Evolutionary conservation across 2,888 invertebrate genomes (phyloP).

Genomic region (Hydraecia micacea): DNA sequence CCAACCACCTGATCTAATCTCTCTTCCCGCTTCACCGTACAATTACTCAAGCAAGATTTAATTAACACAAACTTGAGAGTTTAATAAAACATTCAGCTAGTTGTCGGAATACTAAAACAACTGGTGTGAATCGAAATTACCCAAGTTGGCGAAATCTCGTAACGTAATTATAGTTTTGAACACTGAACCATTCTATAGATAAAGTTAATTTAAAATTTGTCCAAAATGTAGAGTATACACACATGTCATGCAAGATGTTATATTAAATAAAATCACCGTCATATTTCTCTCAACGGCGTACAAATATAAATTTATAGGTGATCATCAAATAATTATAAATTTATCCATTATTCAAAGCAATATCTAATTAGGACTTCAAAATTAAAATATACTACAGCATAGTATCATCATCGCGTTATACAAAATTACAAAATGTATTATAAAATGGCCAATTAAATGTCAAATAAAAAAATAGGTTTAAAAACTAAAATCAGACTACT

Average conservation of each 20-base stretch:
- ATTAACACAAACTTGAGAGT: conserved; percentile 50
- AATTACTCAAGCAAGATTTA: conserved; percentile 52
- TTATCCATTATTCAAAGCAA: no score
- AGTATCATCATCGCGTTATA: background rate
- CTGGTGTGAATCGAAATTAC: conserved; percentile 52
- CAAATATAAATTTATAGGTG: no score
- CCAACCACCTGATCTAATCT: conserved; percentile 18
- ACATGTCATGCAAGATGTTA: no score
- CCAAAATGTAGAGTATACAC: no score
- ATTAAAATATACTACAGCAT: background rate
- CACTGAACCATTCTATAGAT: background rate
- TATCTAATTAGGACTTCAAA: background rate
- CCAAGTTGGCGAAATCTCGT: conserved; percentile 41
- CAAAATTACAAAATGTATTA: background rate
- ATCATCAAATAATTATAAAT: no score
- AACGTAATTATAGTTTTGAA: conserved; percentile 13
- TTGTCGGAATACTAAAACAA: conserved; percentile 40
- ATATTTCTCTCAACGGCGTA: no score
- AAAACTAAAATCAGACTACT: no score
- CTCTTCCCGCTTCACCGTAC: background rate
- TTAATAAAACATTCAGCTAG: conserved; percentile 50
- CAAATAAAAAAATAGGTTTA: no score
- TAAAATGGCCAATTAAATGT: background rate
- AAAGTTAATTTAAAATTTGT: no score
- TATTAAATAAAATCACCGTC: no score